Base-by-base conservation (phyloP, 2,113 vertebrate species). In the Nansenia antarctica region DNA sequence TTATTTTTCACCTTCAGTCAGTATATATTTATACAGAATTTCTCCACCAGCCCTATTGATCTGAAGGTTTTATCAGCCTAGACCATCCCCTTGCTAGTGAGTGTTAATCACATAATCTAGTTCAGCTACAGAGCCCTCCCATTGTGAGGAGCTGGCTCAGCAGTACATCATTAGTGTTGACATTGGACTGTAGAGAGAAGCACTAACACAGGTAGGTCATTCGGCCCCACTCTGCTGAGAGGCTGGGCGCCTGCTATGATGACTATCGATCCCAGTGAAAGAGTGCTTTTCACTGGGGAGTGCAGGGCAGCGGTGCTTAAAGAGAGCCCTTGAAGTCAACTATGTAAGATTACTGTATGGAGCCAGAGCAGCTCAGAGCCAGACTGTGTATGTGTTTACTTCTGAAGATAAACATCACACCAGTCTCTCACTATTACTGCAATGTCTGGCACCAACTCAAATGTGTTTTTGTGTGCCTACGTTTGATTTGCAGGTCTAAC, bases 401-500 rank as follows among this genome's bases (percentile, higher is more conserved):
- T 73, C 20, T 22, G 32, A 39, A 49, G 26, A 31, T 60, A 14
- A 55, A 67, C 47, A 30, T 29, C 31, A 61, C 53, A 35, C 30
- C 26, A 22, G 15, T 35, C n/a, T 12, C 5, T 27, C 15, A 26
- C 42, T 74, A 58, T 62, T 27, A 30, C 39, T 67, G 47, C 59
- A 73, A 27, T 63, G 77, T 39, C 35, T 52, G 55, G n/a, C n/a
- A n/a, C n/a, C n/a, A n/a, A 31, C 9, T 22, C 37, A 67, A 39
- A 68, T 77, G 35, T 39, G 30, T 26, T 1, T 58, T n/a, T 30
- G 18, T 68, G 29, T 64, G 70, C 78, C 26, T 62, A 57, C 66
- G 65, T 70, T 77, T 65, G 39, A 73, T 61, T 72, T 74, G 11
- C 73, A 99, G 98, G 86, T 84, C 91, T 5, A 69, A 73, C 58